phyloP scores from a whole-genome alignment of 2,888 invertebrate species.

The Schrankia costaestrigalis region DNA sequence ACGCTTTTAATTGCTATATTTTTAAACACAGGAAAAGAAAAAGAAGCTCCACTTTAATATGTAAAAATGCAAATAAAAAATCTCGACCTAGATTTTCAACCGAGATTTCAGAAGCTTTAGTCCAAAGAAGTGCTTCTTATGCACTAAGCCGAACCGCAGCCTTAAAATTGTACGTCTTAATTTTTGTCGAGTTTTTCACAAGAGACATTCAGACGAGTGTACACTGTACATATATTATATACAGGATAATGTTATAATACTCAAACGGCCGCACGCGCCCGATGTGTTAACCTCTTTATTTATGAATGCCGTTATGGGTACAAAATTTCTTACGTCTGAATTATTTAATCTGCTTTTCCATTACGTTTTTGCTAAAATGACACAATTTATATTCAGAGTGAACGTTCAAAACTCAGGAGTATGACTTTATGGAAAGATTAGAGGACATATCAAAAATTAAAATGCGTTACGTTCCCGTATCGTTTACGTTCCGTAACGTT shows the following conservation, averaged over 20 bases:
- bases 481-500: slow-evolving; percentile 18
- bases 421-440: slow-evolving; percentile 69
- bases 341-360: slow-evolving; percentile 79
- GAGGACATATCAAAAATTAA: slow-evolving; percentile 65
- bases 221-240: slow-evolving; percentile 14
- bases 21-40: slow-evolving; percentile 1
- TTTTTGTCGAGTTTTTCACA: slow-evolving; percentile 4
- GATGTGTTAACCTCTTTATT: slow-evolving; percentile 70
- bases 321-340: slow-evolving; percentile 75
- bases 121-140: slow-evolving; percentile 9
- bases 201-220: slow-evolving; percentile 8
- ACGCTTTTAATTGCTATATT: not conserved
- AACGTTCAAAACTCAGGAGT: slow-evolving; percentile 52
- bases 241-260: slow-evolving; percentile 33
- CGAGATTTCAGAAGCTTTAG: slow-evolving; percentile 8
- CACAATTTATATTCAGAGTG: slow-evolving; percentile 75
- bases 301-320: slow-evolving; percentile 73
- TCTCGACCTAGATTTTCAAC: slow-evolving; percentile 5
- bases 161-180: slow-evolving; percentile 4
- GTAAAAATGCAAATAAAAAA: slow-evolving; percentile 9
- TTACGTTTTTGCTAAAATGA: slow-evolving; percentile 74
- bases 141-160: slow-evolving; percentile 5
- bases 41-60: slow-evolving; percentile 3
- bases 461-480: slow-evolving; percentile 34
- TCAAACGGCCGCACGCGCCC: slow-evolving; percentile 37